Evolutionary conservation across 1,140 invertebrate species (phyloP).

Genomic region (Nephila pilipes): DNA sequence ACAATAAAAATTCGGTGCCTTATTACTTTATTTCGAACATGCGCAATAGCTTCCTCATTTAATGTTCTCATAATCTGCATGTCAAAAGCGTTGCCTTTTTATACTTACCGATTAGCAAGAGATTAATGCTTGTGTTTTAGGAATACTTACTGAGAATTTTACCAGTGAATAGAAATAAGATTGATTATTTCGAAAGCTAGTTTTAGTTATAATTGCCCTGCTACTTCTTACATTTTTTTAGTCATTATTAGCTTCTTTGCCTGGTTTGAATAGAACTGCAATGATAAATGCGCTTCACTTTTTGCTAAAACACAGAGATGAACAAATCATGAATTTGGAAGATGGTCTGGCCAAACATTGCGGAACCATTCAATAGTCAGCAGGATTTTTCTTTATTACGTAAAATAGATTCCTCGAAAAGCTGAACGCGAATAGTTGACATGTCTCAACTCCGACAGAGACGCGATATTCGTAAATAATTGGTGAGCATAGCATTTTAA

Average conservation of each 20-base stretch:
- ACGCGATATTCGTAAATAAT: too few relatives aligned
- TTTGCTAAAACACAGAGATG: neutral
- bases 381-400: neutral
- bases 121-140: constrained; percentile 9
- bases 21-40: neutral
- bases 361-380: neutral
- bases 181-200: neutral
- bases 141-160: neutral
- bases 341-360: neutral
- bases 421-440: neutral
- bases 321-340: neutral
- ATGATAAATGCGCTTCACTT: neutral
- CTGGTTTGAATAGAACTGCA: neutral
- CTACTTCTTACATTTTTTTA: neutral
- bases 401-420: neutral
- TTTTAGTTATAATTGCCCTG: constrained; percentile 17
- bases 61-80: constrained; percentile 8
- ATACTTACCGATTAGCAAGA: neutral
- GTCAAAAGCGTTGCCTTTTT: neutral
- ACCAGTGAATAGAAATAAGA: neutral
- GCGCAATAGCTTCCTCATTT: neutral
- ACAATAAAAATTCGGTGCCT: neutral
- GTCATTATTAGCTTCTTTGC: neutral
- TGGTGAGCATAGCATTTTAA: too few relatives aligned
- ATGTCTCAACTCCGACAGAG: neutral